Conservation (phyloP, 2,797 vertebrate genomes). For the Sphaeramia orbicularis region DNA sequence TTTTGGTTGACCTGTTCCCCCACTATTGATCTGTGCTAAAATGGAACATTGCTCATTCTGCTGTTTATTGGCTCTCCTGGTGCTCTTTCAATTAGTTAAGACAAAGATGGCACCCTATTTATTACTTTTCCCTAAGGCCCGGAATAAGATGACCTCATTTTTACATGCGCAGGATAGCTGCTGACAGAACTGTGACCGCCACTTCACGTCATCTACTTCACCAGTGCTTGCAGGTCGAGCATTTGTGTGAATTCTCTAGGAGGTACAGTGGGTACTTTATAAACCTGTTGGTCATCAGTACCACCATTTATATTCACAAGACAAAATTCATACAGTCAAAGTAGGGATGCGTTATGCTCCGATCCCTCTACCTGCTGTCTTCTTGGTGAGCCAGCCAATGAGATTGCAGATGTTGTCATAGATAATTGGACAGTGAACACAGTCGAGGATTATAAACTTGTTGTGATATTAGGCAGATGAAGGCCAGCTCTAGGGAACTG, state of each 20-base stretch:
- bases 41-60: constrained; percentile 4
- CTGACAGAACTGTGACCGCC: not conserved
- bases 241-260: not conserved
- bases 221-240: not conserved
- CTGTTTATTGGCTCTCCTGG: not conserved
- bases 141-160: constrained; percentile 3
- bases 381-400: constrained; percentile 40
- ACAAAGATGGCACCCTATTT: not conserved
- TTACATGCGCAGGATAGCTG: not conserved
- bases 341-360: not conserved
- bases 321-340: not conserved
- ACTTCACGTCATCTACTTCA: not conserved
- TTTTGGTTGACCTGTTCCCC: constrained; percentile 22
- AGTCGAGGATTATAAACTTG: constrained; percentile 55
- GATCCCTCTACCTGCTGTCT: not conserved
- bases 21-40: constrained; percentile 23
- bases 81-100: constrained; percentile 12
- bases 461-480: constrained; percentile 61
- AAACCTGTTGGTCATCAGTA: not conserved
- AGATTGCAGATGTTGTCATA: constrained; percentile 69
- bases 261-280: not conserved
- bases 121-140: not conserved
- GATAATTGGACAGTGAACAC: constrained; percentile 66
- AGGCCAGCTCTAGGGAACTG: constrained; percentile 44
- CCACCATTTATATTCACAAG: not conserved